Evolutionary conservation across 2,888 invertebrate genomes (phyloP).

Genomic region (Thysanoteuthis rhombus): DNA sequence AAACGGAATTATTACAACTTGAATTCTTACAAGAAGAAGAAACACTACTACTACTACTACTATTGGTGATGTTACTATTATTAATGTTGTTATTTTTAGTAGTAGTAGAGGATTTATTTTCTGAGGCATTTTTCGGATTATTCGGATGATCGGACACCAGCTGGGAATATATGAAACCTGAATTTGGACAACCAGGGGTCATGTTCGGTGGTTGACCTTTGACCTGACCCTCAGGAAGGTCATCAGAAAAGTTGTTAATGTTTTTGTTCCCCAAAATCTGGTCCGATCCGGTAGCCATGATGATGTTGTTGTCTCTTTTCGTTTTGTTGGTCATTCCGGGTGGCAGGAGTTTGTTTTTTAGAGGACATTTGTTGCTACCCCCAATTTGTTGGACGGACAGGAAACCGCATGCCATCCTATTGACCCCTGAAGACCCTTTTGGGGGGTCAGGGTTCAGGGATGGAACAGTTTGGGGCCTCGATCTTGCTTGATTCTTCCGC

Average conservation of each 20-base stretch:
- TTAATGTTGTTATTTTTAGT: not conserved
- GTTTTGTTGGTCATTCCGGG: not conserved
- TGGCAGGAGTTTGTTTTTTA: not conserved
- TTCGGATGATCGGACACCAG: no score
- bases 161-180: not conserved
- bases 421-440: not conserved
- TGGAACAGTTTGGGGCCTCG: no score
- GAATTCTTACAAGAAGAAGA: not conserved
- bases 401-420: slow-evolving; percentile 12
- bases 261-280: no score
- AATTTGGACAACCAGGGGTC: not conserved
- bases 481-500: no score
- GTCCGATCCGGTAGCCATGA: not conserved
- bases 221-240: not conserved
- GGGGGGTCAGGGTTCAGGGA: no score
- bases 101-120: not conserved
- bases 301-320: no score
- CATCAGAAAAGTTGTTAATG: not conserved
- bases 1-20: not conserved
- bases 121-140: not conserved
- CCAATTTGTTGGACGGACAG: not conserved
- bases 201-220: not conserved
- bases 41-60: not conserved
- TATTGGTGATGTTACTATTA: not conserved
- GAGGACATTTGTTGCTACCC: not conserved